These are phyloP conservation scores for Zaprionus inermis DNA, from an alignment of 1,140 invertebrate genomes.

Conservation along the genomic window DNA sequence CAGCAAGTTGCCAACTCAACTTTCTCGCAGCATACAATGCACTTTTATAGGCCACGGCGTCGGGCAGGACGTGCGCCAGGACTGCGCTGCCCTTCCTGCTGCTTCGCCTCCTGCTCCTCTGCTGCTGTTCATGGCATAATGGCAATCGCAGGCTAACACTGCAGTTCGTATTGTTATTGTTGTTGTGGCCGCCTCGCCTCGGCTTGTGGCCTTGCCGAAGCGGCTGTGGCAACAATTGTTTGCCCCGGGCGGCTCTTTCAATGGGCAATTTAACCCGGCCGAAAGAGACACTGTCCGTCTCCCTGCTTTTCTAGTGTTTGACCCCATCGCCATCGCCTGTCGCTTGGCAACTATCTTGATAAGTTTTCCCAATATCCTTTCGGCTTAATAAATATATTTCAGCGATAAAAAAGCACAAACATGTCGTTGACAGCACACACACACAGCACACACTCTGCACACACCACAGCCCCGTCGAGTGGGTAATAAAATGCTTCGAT, in stretches of 20 bases:
- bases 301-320: background rate
- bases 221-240: constrained; percentile 59
- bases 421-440: constrained; percentile 41
- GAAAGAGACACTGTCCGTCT: constrained; percentile 60
- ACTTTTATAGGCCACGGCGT: constrained; percentile 44
- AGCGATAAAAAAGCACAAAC: constrained; percentile 61
- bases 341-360: constrained; percentile 64
- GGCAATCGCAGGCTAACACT: constrained; percentile 52
- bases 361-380: constrained; percentile 67
- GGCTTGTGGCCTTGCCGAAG: constrained; percentile 53
- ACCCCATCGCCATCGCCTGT: background rate
- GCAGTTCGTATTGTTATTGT: constrained; percentile 36
- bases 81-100: background rate
- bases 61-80: constrained; percentile 22
- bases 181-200: constrained; percentile 39
- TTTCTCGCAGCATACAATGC: constrained; percentile 58
- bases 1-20: constrained; percentile 66
- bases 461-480: constrained; percentile 1
- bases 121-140: constrained; percentile 25
- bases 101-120: background rate
- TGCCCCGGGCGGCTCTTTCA: constrained; percentile 69
- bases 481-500: constrained; percentile 73
- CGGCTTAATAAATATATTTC: constrained; percentile 65
- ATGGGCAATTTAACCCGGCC: constrained; percentile 72
- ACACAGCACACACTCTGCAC: background rate